Base-by-base conservation (phyloP, 2,113 vertebrate genomes). In the Alces alces region DNA sequence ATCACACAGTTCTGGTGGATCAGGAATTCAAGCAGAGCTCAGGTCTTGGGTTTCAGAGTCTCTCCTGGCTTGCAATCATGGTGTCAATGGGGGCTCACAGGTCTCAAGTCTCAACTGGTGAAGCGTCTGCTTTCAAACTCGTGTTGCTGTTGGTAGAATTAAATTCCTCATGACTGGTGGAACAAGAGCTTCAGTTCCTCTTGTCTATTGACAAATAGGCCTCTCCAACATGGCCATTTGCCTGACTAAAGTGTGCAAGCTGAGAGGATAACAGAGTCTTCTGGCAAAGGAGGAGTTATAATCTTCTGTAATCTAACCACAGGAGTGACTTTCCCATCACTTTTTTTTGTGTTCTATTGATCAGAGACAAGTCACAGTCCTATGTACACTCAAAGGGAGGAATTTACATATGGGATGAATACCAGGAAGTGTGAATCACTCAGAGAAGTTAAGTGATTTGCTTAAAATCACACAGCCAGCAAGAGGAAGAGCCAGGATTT, bases 71-170 rank as follows among this genome's bases (percentile, higher is more conserved):
- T 64, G 15, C 23, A 12, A 0, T 47, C 80, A 27, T 7, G 16
- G 7, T 17, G 30, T 70, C 0, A 2, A 0, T 13, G 2, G 43
- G 28, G 19, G 11, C 54, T 89, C 2, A 1, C 14, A 30, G 14
- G 17, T 92, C 45, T 94, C 80, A 55, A n/a, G 23, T 39, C 21
- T 87, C 36, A 11, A 8, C 1, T 23, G 79, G 30, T 27, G 30
- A 58, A 55, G 55, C 5, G 6, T 89, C 27, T 88, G 54, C 79
- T 89, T 92, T 91, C n/a, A 52, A 64, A 7, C 12, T 50, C 7
- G 0, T 0, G 2, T 30, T 30, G 64, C 8, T 25, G 12, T 36
- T 15, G 60, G n/a, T 14, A 70, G n/a, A 45, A 16, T 19, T 25
- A 13, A 43, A 43, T 54, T 95, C 58, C 64, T 94, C 17, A 33